Base-by-base conservation (phyloP, 2,113 vertebrate species). In the Corvus moneduloides region DNA sequence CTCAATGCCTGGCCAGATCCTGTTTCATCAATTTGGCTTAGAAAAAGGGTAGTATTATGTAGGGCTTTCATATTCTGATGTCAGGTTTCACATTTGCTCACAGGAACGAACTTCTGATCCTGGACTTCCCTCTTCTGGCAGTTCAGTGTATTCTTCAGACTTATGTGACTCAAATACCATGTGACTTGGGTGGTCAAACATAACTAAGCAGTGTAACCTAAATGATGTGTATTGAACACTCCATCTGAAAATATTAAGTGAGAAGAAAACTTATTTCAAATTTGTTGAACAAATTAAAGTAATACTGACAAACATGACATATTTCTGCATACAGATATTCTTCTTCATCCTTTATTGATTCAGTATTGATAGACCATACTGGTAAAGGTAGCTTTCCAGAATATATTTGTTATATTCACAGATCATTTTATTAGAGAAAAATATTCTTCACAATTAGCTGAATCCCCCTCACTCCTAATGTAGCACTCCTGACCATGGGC, bases 51-150 rank as follows among this genome's bases (percentile, higher is more conserved):
- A n/a, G 16, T 46, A 12, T 66, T 93, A 39, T 56, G 18, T 30
- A n/a, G 19, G 20, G 10, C 22, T 84, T 90, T 89, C 41, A 8
- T 76, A 43, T 27, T 73, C 51, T 87, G 55, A 67, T 63, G 27
- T 71, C 19, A 49, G 23, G 19, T 80, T 94, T 87, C 67, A 66
- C 33, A 27, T 87, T 86, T 77, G 56, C 56, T 93, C 61, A 56
- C n/a, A 88, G 74, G 48, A 96, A 58, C 3, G 6, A 90, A 94
- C 93, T 95, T 72, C 83, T 97, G 83, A 78, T 96, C 94, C 96
- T 96, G 93, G 96, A 93, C 93, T 92, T 90, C 94, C 96, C 95
- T 95, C 96, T 97, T 95, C 96, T 97, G 96, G 96, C 83, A 84
- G 90, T 78, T 97, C 61, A 54, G 85, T 89, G 30, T 84, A 97